Percentiles rank a stretch among this genome's conserved stretches.
These are phyloP conservation scores for Parnassius apollo DNA, from an alignment of 2,888 invertebrate species.

Conservation along the genomic window DNA sequence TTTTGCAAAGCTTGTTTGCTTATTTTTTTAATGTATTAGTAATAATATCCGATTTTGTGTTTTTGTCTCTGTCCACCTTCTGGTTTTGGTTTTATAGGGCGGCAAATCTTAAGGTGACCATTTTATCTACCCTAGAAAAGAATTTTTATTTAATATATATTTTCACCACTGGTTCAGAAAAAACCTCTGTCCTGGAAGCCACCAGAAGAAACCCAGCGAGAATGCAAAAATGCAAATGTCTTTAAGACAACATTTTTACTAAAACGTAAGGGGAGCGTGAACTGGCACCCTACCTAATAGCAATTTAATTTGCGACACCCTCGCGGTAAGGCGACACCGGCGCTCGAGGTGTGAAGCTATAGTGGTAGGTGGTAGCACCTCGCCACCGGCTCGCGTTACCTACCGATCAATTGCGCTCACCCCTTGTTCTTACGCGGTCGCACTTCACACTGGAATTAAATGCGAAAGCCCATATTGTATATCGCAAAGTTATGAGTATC, in stretches of 20 bases:
- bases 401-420: slow-evolving; percentile 32
- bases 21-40: too few relatives aligned
- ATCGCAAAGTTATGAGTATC: too few relatives aligned
- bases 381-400: slow-evolving; percentile 30
- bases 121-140: too few relatives aligned
- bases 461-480: too few relatives aligned
- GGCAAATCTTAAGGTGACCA: too few relatives aligned
- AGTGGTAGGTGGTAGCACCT: slow-evolving; percentile 20
- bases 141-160: too few relatives aligned
- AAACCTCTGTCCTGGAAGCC: too few relatives aligned
- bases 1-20: too few relatives aligned
- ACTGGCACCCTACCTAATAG: slow-evolving; percentile 19
- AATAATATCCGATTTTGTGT: too few relatives aligned
- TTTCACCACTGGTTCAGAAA: too few relatives aligned
- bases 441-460: not conserved
- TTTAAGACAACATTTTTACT: slow-evolving; percentile 5
- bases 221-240: slow-evolving; percentile 5
- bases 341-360: slow-evolving; percentile 32
- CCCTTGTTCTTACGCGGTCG: slow-evolving; percentile 10
- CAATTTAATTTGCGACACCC: slow-evolving; percentile 30
- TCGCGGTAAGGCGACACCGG: slow-evolving; percentile 28
- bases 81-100: too few relatives aligned
- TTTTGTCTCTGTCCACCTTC: too few relatives aligned
- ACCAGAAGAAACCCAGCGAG: not conserved
- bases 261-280: not conserved